A percentile compares a stretch with the other conserved stretches of the same genome.
Evolutionary conservation across 2,888 invertebrate genomes (phyloP).

Genomic region (Myopa tessellatipennis): DNA sequence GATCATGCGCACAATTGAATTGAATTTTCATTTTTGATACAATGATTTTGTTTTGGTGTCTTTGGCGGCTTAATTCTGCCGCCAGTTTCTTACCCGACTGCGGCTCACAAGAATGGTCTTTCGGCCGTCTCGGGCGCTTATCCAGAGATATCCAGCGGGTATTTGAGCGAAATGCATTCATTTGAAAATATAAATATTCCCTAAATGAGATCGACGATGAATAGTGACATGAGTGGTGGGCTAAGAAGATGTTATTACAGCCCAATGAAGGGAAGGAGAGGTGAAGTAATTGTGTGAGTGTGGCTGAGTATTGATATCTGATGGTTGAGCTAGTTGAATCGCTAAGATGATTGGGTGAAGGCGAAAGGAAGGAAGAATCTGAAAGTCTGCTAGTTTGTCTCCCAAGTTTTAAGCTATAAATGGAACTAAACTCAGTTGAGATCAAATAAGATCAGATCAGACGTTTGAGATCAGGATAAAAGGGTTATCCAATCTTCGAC

Average conservation of each 20-base stretch:
- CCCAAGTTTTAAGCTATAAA: no score
- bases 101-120: no score
- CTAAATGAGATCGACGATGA: constrained; percentile 65
- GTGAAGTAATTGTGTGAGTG: not conserved
- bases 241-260: constrained; percentile 61
- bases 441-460: no score
- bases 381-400: no score
- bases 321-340: not conserved
- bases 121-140: no score
- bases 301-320: not conserved
- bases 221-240: constrained; percentile 67
- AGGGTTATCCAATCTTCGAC: no score
- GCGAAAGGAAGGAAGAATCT: no score
- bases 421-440: no score
- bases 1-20: constrained; percentile 39
- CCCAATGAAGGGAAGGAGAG: not conserved
- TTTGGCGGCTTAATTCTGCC: constrained; percentile 51
- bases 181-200: constrained; percentile 64
- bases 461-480: no score
- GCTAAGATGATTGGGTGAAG: no score
- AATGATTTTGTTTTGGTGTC: constrained; percentile 39
- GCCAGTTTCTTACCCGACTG: constrained; percentile 36
- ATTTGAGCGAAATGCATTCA: constrained; percentile 41
- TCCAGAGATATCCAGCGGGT: constrained; percentile 40
- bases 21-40: constrained; percentile 38